Percentiles rank a stretch among this genome's conserved stretches.
These are phyloP conservation scores for Microcebus lehilahytsara DNA, from an alignment of 2,113 vertebrate genomes.

Conservation along the genomic window DNA sequence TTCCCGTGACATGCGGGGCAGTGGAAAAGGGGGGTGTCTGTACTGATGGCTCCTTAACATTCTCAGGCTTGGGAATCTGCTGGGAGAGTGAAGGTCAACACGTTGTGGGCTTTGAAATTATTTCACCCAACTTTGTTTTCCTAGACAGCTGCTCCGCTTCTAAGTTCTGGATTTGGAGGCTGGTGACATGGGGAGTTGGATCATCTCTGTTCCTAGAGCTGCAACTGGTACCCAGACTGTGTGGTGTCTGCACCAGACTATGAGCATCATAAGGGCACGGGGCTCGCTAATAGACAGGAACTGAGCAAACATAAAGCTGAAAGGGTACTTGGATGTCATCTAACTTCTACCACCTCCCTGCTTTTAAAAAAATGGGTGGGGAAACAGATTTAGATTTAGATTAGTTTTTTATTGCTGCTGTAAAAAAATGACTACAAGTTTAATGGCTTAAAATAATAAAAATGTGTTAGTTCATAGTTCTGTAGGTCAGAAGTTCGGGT, in stretches of 20 bases:
- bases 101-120: background rate
- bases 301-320: background rate
- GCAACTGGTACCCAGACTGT: background rate
- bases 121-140: background rate
- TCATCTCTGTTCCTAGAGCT: background rate
- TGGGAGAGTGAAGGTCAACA: background rate
- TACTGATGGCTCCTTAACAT: background rate
- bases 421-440: background rate
- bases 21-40: background rate
- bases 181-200: background rate
- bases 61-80: background rate
- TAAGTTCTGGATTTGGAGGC: background rate
- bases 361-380: background rate
- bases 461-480: background rate
- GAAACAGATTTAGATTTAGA: background rate
- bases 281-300: background rate
- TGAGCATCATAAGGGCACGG: background rate
- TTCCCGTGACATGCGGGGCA: background rate
- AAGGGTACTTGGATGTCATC: background rate
- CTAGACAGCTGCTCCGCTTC: background rate
- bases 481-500: background rate
- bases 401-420: background rate
- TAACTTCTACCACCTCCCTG: background rate
- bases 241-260: background rate
- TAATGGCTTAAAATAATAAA: background rate